Evolutionary conservation across 2,888 invertebrate species (phyloP), one percentile per base, ranked within the genome.

Genomic region (Nomada flava): DNA sequence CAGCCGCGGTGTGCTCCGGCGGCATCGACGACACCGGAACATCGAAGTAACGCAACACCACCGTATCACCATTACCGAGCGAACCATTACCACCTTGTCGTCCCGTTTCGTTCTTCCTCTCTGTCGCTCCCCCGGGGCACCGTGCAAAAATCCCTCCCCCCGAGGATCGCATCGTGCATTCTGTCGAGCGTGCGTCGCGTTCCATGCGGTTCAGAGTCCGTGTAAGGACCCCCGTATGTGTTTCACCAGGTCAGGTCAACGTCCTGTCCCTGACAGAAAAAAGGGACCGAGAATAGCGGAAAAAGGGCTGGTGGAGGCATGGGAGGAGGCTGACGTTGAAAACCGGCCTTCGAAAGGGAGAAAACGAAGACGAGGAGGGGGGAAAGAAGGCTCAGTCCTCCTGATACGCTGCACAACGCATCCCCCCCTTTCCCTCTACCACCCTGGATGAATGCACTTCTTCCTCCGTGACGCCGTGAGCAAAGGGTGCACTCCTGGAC

Each of bases 231-330:
- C 86, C 89, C 92, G 89, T 92, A 92, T 92, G 92, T 93, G 93
- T 93, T 90, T 93, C 93, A 93, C 93, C 93, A 93, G 93, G 93
- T 93, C 93, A 93, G 93, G 93, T 93, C 93, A 93, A 93, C 91
- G 93, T 92, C 93, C 93, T 92, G 90, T 88, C 89, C 88, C 89
- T 87, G 84, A 64, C 80, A 70, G 78, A 63, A 73, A 84, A 36
- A 82, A 62, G 79, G 81, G 76, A 81, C 76, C 71, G 84, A 67
- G 82, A 74, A 81, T 79, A 70, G 79, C 71, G 76, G 62, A 69
- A 73, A 42, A 15, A 29, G 36, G 2, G 55, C 47, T 47, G 47
- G 47, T 1, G 20, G 29, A 18, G 7, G 77, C 60, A 76, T 79
- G 83, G 65, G 68, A 76, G 76, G 79, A 77, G 55, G 70, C 52